phyloP scores from a whole-genome alignment of 2,888 invertebrate genomes.

The Lycia hirtaria region DNA sequence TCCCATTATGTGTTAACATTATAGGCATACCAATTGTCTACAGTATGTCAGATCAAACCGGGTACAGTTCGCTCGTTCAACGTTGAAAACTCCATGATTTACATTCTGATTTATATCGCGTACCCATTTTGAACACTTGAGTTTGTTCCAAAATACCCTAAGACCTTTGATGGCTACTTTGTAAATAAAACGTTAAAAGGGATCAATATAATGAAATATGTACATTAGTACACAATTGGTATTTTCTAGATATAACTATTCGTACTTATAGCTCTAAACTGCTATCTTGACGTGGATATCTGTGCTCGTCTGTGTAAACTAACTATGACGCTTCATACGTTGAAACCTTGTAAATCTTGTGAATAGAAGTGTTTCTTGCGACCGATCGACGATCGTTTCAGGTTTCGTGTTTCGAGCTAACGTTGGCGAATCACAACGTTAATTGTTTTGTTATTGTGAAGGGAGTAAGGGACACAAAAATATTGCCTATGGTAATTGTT shows the following conservation, averaged over 20 bases:
- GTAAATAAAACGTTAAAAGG: conserved; percentile 84
- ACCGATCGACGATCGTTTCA: conserved; percentile 54
- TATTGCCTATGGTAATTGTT: conserved; percentile 75
- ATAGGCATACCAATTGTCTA: conserved; percentile 68
- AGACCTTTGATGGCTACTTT: conserved; percentile 73
- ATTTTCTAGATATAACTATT: conserved; percentile 76
- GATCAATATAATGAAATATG: conserved; percentile 83
- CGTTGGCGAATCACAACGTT: conserved; percentile 64
- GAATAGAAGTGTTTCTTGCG: conserved; percentile 54
- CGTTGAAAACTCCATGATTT: background rate
- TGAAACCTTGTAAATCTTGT: conserved; percentile 54
- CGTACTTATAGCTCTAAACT: conserved; percentile 78
- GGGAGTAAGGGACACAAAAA: conserved; percentile 77
- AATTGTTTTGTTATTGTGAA: conserved; percentile 72
- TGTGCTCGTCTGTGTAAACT: conserved; percentile 64
- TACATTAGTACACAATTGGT: conserved; percentile 82
- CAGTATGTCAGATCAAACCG: conserved; percentile 49
- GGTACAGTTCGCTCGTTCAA: conserved; percentile 17
- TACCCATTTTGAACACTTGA: conserved; percentile 27
- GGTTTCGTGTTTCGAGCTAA: conserved; percentile 55
- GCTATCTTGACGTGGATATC: conserved; percentile 68
- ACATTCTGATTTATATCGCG: conserved; percentile 23
- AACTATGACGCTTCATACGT: conserved; percentile 64
- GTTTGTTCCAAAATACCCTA: conserved; percentile 52
- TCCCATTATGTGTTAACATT: conserved; percentile 55